Evolutionary conservation across 2,888 invertebrate species (phyloP), one percentile per base, ranked within the genome.

Genomic region (Philhelius pedissequus): DNA sequence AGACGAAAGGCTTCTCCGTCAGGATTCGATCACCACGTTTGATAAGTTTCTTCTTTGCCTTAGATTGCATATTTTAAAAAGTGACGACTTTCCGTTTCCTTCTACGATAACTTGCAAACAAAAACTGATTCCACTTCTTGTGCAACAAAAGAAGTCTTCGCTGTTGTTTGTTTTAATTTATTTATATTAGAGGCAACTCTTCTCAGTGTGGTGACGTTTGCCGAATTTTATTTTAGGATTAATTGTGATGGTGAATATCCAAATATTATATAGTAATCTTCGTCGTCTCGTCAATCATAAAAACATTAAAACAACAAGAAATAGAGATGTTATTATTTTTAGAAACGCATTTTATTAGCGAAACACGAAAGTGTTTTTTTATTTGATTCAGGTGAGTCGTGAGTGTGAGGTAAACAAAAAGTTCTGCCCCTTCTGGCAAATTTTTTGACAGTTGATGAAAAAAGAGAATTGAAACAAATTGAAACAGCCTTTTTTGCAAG

Each of bases 1-100:
- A 96, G 1, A 94, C 95, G 91, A 96, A 97, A 0, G 97, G 96
- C 88, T 95, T 94, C 88, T 96, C 96, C 43, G 93, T 93, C 54
- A 95, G 91, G 76, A 96, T 93, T 30, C 95, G 91, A 88, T 94
- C 94, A 25, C 96, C 96, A 27, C 94, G 92, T 89, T 93, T 80
- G 20, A 80, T 75, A 15, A 62, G 64, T 54, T 79, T 83, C 5
- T 74, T 83, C 18, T 69, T 75, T 22, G 56, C 27, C 38, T 70
- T 83, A 5, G 79, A 52, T 60, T 83, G 78, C 83, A 83, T 83
- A 15, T n/a, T 66, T 54, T 22, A 8, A 4, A 27, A 32, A 25
- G 18, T 30, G 45, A 62, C 9, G 7, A 27, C 45, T 27, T 22
- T n/a, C 52, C 45, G 38, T 27, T 22, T n/a, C 52, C 45, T 60